These are phyloP conservation scores for Yponomeuta sedellus DNA, from an alignment of 2,888 invertebrate genomes.

Conservation along the genomic window DNA sequence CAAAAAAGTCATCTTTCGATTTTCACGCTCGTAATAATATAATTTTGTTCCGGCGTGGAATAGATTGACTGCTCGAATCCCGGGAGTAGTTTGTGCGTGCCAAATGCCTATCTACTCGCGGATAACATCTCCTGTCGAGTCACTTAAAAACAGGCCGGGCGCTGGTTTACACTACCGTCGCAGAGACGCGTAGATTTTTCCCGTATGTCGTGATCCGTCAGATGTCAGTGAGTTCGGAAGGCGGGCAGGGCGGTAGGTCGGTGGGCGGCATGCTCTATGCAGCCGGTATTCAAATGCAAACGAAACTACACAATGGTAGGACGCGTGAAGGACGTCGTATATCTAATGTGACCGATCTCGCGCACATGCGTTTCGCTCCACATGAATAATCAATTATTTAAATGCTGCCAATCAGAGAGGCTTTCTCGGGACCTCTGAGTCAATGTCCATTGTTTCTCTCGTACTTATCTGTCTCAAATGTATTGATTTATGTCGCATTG, in stretches of 20 bases:
- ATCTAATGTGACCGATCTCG: slow-evolving; percentile 67
- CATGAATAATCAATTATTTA: slow-evolving; percentile 76
- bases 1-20: slow-evolving; percentile 42
- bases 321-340: slow-evolving; percentile 74
- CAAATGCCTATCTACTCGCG: not conserved
- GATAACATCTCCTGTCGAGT: not conserved
- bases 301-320: slow-evolving; percentile 70
- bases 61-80: slow-evolving; percentile 32
- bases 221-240: slow-evolving; percentile 43
- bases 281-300: slow-evolving; percentile 70
- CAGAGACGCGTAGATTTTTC: not conserved
- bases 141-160: not conserved
- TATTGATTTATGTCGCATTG: slow-evolving; percentile 32
- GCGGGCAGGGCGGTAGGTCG: slow-evolving; percentile 44
- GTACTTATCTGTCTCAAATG: slow-evolving; percentile 25
- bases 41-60: slow-evolving; percentile 41
- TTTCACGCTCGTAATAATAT: slow-evolving; percentile 36
- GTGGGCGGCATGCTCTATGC: slow-evolving; percentile 56
- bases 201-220: slow-evolving; percentile 20
- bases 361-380: slow-evolving; percentile 65
- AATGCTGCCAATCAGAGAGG: slow-evolving; percentile 62
- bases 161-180: not conserved
- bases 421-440: slow-evolving; percentile 50
- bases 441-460: slow-evolving; percentile 41
- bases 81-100: slow-evolving; percentile 23